Percentiles rank a stretch among this genome's conserved stretches.
phyloP scores from a whole-genome alignment of 1,140 invertebrate genomes.

The Drosophila nasuta region DNA sequence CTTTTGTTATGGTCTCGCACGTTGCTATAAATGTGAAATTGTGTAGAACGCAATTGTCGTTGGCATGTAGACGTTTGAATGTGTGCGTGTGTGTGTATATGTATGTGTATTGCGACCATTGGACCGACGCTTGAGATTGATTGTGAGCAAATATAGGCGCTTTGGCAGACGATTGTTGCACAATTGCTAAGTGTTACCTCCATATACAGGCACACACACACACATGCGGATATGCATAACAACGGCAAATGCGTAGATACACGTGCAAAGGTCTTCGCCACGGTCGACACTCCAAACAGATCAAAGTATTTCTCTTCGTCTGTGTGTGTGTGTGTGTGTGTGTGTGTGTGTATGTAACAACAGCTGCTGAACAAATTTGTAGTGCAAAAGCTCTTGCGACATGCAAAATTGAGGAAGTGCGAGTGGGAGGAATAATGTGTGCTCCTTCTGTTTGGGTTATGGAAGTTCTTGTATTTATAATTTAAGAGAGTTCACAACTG shows the following conservation, averaged over 20 bases:
- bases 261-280: conserved; percentile 16
- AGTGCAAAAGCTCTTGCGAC: background rate
- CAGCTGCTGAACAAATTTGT: background rate
- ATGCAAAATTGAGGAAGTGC: background rate
- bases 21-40: conserved; percentile 60
- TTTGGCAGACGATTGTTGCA: conserved; percentile 61
- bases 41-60: conserved; percentile 60
- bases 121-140: conserved; percentile 61
- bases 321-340: conserved; percentile 8
- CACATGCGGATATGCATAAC: conserved; percentile 1
- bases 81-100: conserved; percentile 18
- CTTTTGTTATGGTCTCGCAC: conserved; percentile 57
- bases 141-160: conserved; percentile 65
- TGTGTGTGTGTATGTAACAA: conserved; percentile 1
- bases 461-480: conserved; percentile 12
- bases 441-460: background rate
- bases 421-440: background rate
- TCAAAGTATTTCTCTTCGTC: background rate
- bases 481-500: background rate
- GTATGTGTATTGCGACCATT: conserved; percentile 31
- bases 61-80: background rate
- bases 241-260: conserved; percentile 15
- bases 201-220: background rate
- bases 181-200: conserved; percentile 35
- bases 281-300: background rate